phyloP scores from a whole-genome alignment of 2,113 vertebrate species.

The Diglossa brunneiventris region DNA sequence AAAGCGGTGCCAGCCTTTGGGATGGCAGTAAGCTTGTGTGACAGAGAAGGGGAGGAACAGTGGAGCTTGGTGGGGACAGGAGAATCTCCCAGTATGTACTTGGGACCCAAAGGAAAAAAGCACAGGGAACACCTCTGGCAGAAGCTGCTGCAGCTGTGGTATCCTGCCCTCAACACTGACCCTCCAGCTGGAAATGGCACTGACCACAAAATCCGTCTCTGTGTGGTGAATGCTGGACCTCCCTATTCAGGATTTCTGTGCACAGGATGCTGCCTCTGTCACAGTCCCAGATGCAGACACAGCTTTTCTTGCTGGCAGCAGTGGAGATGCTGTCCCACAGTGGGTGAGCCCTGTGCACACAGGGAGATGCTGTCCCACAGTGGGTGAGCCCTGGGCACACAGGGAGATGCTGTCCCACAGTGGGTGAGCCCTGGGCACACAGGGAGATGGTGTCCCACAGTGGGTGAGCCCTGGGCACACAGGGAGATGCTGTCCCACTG shows the following conservation, averaged over 20 bases:
- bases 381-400: too few species aligned
- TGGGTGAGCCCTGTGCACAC: rapidly evolving
- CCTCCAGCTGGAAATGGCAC: neutral
- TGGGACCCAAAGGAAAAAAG: neutral
- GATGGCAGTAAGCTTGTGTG: neutral
- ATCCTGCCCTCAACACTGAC: neutral
- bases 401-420: too few species aligned
- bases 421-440: too few species aligned
- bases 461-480: too few species aligned
- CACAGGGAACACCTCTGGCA: neutral
- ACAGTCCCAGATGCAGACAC: neutral
- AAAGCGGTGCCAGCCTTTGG: neutral
- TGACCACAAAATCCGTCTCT: neutral
- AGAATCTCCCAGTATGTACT: neutral
- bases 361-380: too few species aligned
- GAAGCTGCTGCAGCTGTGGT: neutral
- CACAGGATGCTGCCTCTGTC: rapidly evolving
- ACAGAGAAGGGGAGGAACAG: neutral
- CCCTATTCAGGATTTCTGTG: neutral
- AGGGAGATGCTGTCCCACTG: too few species aligned
- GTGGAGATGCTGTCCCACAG: rapidly evolving
- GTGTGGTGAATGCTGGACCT: rapidly evolving
- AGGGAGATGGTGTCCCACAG: too few species aligned
- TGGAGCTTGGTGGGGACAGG: neutral
- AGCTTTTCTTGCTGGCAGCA: neutral